These are phyloP conservation scores for Papilio xuthus DNA, from an alignment of 1,140 invertebrate species.

Conservation along the genomic window DNA sequence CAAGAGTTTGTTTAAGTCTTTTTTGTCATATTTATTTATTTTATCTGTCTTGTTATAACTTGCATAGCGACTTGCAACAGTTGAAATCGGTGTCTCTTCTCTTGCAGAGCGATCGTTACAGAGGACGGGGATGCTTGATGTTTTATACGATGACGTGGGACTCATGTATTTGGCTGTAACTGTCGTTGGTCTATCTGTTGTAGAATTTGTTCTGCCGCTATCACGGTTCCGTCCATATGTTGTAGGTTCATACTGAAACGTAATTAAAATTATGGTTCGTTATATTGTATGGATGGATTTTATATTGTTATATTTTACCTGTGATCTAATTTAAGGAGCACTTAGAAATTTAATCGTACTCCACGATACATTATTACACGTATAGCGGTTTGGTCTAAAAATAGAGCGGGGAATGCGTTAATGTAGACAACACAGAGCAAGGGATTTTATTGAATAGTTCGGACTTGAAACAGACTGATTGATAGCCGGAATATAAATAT, in stretches of 20 bases:
- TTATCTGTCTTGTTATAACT: constrained; percentile 63
- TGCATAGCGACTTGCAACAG: constrained; percentile 69
- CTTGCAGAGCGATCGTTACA: constrained; percentile 57
- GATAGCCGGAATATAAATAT: constrained; percentile 47
- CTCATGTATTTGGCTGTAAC: constrained; percentile 73
- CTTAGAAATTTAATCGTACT: constrained; percentile 53
- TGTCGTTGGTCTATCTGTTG: constrained; percentile 63
- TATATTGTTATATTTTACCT: neutral
- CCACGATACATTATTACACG: constrained; percentile 64
- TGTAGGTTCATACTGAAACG: constrained; percentile 71
- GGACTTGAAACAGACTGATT: constrained; percentile 60
- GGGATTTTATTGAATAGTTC: constrained; percentile 65
- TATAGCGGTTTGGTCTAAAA: constrained; percentile 64
- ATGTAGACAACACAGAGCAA: constrained; percentile 57
- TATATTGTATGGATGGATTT: neutral
- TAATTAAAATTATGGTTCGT: constrained; percentile 39
- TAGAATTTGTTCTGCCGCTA: constrained; percentile 51
- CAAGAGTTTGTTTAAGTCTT: constrained; percentile 66
- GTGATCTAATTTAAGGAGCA: constrained; percentile 20
- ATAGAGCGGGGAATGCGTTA: constrained; percentile 67
- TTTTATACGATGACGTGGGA: constrained; percentile 68
- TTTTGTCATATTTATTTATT: constrained; percentile 69
- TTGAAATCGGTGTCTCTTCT: constrained; percentile 70
- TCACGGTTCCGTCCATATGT: constrained; percentile 67
- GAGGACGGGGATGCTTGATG: constrained; percentile 71